phyloP scores from a whole-genome alignment of 1,140 invertebrate species.

The Bombus superbus region DNA sequence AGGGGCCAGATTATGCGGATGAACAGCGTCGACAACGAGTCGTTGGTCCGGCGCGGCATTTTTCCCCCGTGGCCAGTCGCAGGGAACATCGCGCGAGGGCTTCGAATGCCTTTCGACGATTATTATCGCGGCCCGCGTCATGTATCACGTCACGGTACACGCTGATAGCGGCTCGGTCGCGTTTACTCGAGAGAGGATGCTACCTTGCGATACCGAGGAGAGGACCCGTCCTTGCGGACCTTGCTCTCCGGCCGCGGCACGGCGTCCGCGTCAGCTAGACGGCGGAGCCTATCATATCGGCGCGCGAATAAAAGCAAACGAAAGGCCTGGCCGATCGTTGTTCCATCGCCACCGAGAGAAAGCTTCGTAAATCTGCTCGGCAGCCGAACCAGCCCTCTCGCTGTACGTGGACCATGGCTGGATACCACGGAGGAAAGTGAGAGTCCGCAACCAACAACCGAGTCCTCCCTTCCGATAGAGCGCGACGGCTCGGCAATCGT shows the following conservation, averaged over 20 bases:
- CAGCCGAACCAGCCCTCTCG: slow-evolving; percentile 48
- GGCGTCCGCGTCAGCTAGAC: not conserved
- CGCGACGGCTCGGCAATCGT: too few species aligned
- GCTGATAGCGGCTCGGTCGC: slow-evolving; percentile 52
- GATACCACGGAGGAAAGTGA: slow-evolving; percentile 70
- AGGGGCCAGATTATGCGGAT: slow-evolving; percentile 54
- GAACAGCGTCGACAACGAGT: slow-evolving; percentile 57
- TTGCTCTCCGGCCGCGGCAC: not conserved
- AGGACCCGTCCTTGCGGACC: slow-evolving; percentile 43
- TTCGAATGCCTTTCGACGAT: slow-evolving; percentile 64
- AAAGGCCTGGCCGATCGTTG: slow-evolving; percentile 52
- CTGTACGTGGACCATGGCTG: slow-evolving; percentile 49
- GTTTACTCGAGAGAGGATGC: slow-evolving; percentile 32
- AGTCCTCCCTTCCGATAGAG: slow-evolving; percentile 10
- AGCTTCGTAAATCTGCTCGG: slow-evolving; percentile 76
- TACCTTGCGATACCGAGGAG: slow-evolving; percentile 40
- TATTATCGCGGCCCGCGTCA: slow-evolving; percentile 65
- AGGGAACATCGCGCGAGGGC: slow-evolving; percentile 36
- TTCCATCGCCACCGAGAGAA: slow-evolving; percentile 71
- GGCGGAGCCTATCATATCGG: slow-evolving; percentile 32
- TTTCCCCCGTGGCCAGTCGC: slow-evolving; percentile 17
- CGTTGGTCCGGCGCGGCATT: slow-evolving; percentile 32
- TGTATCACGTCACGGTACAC: slow-evolving; percentile 70
- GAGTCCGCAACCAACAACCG: slow-evolving; percentile 56
- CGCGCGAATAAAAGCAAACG: slow-evolving; percentile 58